Evolutionary conservation across 1,140 invertebrate species (phyloP).

Genomic region (Metaphire vulgaris): DNA sequence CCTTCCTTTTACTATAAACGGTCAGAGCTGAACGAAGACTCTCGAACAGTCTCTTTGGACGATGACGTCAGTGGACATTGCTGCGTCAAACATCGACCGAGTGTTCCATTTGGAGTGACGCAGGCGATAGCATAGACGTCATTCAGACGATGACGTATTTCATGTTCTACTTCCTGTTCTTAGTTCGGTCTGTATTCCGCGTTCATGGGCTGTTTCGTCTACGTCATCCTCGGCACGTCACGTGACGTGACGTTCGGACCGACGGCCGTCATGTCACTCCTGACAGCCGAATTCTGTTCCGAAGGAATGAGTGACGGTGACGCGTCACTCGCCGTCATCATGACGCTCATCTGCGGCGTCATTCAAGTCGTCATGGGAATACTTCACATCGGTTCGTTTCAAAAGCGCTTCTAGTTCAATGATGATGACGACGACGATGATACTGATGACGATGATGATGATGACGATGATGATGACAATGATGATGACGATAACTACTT

Average conservation of each 20-base stretch:
- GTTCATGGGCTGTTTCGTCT: constrained; percentile 83
- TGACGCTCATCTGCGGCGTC: constrained; percentile 68
- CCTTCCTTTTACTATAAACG: too few species aligned
- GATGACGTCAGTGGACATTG: too few species aligned
- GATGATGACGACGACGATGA: constrained; percentile 22
- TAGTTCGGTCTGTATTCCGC: constrained; percentile 50
- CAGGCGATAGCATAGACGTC: too few species aligned
- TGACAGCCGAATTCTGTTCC: constrained; percentile 46
- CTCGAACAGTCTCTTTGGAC: too few species aligned
- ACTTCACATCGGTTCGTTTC: constrained; percentile 52
- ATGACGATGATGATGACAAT: constrained; percentile 21
- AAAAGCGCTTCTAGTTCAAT: constrained; percentile 5
- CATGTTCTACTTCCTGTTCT: neutral
- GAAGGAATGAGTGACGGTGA: constrained; percentile 29
- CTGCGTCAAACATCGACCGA: too few species aligned
- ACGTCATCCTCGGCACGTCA: constrained; percentile 78
- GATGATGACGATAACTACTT: constrained; percentile 10
- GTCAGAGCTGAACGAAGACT: too few species aligned
- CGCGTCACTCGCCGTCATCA: constrained; percentile 64
- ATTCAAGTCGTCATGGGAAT: constrained; percentile 72
- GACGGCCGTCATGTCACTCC: constrained; percentile 53
- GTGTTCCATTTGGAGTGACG: too few species aligned
- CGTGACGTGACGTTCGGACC: constrained; percentile 70
- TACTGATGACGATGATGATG: constrained; percentile 21
- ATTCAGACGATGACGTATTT: too few species aligned